Evolutionary conservation across 1,140 invertebrate species (phyloP).

Genomic region (Formica exsecta): DNA sequence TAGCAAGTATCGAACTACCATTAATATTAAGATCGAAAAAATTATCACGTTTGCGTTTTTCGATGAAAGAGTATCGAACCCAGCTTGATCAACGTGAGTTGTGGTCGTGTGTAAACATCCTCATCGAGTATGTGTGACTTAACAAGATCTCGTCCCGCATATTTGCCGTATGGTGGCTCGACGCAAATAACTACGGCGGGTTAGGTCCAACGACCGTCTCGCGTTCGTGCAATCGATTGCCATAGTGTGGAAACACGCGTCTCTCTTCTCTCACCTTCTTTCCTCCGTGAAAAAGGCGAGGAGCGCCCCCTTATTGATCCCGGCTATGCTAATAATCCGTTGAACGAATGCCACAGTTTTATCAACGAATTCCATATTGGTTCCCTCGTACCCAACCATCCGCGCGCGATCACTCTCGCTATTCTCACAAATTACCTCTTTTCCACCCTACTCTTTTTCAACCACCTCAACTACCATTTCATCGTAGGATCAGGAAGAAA

Average conservation of each 20-base stretch:
- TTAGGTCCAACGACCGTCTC: slow-evolving; percentile 5
- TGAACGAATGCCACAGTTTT: slow-evolving; percentile 72
- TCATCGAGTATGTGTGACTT: slow-evolving; percentile 1
- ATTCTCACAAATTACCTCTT: slow-evolving; percentile 13
- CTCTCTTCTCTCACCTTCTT: not conserved
- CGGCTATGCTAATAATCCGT: slow-evolving; percentile 73
- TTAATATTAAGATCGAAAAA: not conserved
- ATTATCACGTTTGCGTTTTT: not conserved
- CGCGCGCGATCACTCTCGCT: slow-evolving; percentile 22
- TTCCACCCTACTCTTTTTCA: not conserved
- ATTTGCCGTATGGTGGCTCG: slow-evolving; percentile 19
- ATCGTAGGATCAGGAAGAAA: not conserved
- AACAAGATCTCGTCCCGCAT: slow-evolving; percentile 5
- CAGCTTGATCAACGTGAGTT: not conserved
- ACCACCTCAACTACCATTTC: not conserved
- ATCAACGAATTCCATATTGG: slow-evolving; percentile 75
- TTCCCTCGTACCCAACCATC: slow-evolving; percentile 7
- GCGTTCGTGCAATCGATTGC: slow-evolving; percentile 43
- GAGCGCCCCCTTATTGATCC: slow-evolving; percentile 65
- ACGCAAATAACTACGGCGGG: slow-evolving; percentile 36
- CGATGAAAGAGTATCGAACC: not conserved
- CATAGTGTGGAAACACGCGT: not conserved
- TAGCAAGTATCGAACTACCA: not conserved
- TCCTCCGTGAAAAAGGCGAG: not conserved
- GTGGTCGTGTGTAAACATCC: slow-evolving; percentile 23